Evolutionary conservation across 2,113 vertebrate genomes (phyloP).

Genomic region (Ivindomyrus marchei): DNA sequence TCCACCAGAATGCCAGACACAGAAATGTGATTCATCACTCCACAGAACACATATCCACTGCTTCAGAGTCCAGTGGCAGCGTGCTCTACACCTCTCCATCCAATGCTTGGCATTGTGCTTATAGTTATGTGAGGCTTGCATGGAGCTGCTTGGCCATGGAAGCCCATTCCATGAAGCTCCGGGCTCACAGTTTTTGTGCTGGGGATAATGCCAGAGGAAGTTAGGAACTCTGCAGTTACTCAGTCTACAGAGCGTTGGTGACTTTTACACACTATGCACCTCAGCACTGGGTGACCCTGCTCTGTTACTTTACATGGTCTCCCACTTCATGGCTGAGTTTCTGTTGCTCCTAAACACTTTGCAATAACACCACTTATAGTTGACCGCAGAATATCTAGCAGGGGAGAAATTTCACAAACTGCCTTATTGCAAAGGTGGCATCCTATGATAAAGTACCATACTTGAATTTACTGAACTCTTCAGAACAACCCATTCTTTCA

Average conservation of each 20-base stretch:
- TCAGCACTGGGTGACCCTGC: neutral
- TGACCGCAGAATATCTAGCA: neutral
- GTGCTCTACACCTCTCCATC: neutral
- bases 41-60: neutral
- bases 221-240: neutral
- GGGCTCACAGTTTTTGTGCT: neutral
- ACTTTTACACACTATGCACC: neutral
- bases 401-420: neutral
- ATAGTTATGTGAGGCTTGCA: neutral
- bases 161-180: neutral
- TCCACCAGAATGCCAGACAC: neutral
- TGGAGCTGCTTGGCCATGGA: neutral
- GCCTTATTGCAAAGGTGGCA: neutral
- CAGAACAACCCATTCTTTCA: neutral
- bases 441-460: neutral
- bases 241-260: neutral
- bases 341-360: neutral
- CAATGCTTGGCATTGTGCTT: neutral
- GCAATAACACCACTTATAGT: neutral
- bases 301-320: neutral
- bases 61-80: neutral
- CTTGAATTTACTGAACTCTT: neutral
- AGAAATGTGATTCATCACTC: neutral
- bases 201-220: neutral
- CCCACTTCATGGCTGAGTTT: neutral